These are phyloP conservation scores for Parthenolecanium corni DNA, from an alignment of 2,888 invertebrate genomes.

Conservation along the genomic window DNA sequence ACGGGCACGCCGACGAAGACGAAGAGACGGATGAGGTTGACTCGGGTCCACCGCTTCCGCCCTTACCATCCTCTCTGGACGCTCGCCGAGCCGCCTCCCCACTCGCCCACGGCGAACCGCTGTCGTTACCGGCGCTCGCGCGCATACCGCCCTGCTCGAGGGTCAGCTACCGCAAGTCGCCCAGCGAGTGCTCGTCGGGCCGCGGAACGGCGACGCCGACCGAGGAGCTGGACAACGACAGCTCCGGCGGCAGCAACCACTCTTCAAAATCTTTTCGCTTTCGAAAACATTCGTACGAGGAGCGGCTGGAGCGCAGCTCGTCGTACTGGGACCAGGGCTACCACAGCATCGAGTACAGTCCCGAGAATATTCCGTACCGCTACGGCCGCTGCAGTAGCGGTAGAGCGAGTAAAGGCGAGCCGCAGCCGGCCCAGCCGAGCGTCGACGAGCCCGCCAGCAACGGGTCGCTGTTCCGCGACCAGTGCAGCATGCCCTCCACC, in stretches of 20 bases:
- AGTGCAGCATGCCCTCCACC: neutral
- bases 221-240: constrained; percentile 29
- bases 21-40: neutral
- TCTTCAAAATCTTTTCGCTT: constrained; percentile 34
- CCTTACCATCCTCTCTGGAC: too few species aligned
- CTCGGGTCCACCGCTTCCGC: too few species aligned
- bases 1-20: constrained; percentile 1
- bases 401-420: neutral
- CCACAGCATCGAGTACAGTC: constrained; percentile 29
- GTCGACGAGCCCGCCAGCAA: neutral
- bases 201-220: constrained; percentile 29
- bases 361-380: neutral
- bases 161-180: constrained; percentile 18
- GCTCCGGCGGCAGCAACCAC: constrained; percentile 30
- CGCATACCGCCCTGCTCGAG: constrained; percentile 3
- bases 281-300: constrained; percentile 18
- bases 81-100: neutral
- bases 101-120: neutral
- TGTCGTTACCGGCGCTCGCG: constrained; percentile 14
- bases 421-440: neutral
- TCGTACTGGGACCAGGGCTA: constrained; percentile 29
- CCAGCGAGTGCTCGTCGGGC: constrained; percentile 32
- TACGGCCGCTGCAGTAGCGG: neutral
- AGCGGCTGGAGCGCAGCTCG: neutral
- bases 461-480: neutral